Base-by-base conservation (phyloP, 2,113 vertebrate genomes). In the Carassius carassius region DNA sequence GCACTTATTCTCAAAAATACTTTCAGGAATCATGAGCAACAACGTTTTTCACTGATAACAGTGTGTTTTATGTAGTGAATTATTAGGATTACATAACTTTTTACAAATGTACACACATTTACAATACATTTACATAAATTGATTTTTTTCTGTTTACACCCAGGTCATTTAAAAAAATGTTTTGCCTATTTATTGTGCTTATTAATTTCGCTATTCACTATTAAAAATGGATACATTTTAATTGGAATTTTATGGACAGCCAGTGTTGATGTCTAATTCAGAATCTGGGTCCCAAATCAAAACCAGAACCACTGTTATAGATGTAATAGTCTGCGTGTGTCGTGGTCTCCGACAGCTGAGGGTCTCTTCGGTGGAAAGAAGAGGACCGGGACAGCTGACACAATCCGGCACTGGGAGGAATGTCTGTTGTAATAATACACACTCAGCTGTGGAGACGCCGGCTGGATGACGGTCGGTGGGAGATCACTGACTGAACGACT, bases 351-450 rank as follows among this genome's bases (percentile, higher is more conserved):
- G 82, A 88, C 91, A 91, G 86, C 90, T 91, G 89, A 87, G 73
- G 67, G 23, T 35, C 12, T 70, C 70, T 23, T 73, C 37, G 32
- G 37, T 78, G 76, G 41, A 86, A 29, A 35, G 44, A 73, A 44
- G 75, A 47, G 60, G 73, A 72, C 32, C 41, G 47, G 77, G 81
- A 89, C 88, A 84, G 86, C 90, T 94, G 92, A 93, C 88, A 91
- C 90, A 92, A 93, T 88, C 90, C 88, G 86, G 82, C 90, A 85
- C 92, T 87, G 85, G 81, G 87, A 92, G 90, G 90, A 90, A 94
- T 93, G 93, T 89, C 91, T 84, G 81, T 51, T 86, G 87, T 78
- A 87, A 91, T 87, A 92, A 91, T 91, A 89, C 83, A 81, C 44
- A 83, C 14, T 75, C 56, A 29, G 73, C 82, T 88, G 82, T 73